phyloP scores from a whole-genome alignment of 1,140 invertebrate genomes.

The Orchestia grillus region DNA sequence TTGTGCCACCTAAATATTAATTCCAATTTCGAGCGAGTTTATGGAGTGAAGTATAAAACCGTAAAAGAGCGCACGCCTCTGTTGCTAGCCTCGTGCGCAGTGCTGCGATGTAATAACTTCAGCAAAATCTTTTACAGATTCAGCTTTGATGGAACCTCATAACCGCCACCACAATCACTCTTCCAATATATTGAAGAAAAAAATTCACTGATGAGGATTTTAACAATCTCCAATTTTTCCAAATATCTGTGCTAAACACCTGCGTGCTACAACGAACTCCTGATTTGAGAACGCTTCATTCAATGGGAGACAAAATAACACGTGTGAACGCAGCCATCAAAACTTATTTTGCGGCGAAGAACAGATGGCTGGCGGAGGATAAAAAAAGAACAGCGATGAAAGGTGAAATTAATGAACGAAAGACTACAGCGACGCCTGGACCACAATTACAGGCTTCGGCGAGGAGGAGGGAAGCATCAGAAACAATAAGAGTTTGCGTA shows the following conservation, averaged over 20 bases:
- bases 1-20: too few relatives aligned
- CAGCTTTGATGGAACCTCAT: too few relatives aligned
- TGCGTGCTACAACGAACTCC: background rate
- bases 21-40: too few relatives aligned
- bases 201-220: background rate
- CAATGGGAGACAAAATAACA: background rate
- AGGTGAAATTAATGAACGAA: background rate
- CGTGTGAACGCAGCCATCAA: background rate
- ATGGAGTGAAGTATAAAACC: too few relatives aligned
- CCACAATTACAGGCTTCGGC: background rate
- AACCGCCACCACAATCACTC: background rate
- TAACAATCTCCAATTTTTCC: background rate
- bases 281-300: background rate
- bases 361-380: background rate
- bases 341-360: background rate
- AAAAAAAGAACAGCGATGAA: background rate
- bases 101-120: too few relatives aligned
- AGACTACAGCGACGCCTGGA: background rate
- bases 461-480: background rate
- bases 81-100: too few relatives aligned
- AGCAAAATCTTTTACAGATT: too few relatives aligned
- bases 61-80: too few relatives aligned
- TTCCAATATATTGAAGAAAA: background rate
- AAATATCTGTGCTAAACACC: background rate
- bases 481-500: slow-evolving; percentile 19